A percentile compares a stretch with the other conserved stretches of the same genome.
phyloP scores from a whole-genome alignment of 1,140 invertebrate species.

The Trachymyrmex septentrionalis region DNA sequence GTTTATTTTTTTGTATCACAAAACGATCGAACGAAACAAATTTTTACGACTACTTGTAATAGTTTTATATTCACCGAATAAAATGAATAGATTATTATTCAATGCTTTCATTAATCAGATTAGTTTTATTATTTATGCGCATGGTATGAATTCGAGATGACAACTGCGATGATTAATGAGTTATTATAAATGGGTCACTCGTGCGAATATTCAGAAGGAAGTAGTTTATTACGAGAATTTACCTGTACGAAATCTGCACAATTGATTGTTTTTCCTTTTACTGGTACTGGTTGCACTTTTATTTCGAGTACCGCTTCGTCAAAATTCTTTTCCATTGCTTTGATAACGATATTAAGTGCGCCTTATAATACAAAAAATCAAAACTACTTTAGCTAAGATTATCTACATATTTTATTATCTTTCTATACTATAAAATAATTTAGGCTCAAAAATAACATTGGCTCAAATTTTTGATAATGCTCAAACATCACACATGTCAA shows the following conservation, averaged over 20 bases:
- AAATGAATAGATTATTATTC: not conserved
- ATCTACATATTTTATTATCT: not conserved
- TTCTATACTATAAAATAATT: not conserved
- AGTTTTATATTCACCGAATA: constrained; percentile 1
- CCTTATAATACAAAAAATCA: constrained; percentile 11
- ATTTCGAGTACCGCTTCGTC: constrained; percentile 80
- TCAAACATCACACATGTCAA: too few relatives aligned
- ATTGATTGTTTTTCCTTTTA: constrained; percentile 72
- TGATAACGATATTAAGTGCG: constrained; percentile 72
- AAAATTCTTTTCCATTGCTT: constrained; percentile 72
- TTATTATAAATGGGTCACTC: not conserved
- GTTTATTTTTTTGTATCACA: not conserved
- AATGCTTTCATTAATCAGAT: not conserved
- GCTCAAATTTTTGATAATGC: too few relatives aligned
- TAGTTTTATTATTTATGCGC: constrained; percentile 29
- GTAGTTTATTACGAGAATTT: constrained; percentile 43
- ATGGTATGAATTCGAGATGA: not conserved
- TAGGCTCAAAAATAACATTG: too few relatives aligned
- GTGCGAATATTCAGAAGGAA: not conserved
- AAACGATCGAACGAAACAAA: not conserved
- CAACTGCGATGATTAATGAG: not conserved
- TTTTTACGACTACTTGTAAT: not conserved
- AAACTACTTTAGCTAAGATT: not conserved
- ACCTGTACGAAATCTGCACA: constrained; percentile 82
- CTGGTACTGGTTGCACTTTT: constrained; percentile 72